Conservation (phyloP, 2,888 invertebrate species). For the Leptothorax acervorum region DNA sequence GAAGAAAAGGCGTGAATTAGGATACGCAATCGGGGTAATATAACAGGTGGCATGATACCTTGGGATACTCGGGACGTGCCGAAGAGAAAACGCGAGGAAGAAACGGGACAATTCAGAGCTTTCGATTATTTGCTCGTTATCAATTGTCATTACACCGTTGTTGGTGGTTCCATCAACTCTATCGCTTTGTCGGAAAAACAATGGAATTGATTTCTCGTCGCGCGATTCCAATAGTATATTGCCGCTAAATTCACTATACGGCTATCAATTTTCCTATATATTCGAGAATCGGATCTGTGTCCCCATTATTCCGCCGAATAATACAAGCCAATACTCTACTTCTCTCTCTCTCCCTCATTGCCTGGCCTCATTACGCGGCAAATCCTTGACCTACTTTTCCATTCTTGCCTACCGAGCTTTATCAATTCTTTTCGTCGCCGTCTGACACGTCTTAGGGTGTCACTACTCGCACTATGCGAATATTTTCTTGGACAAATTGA, state of each 20-base stretch:
- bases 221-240: constrained; percentile 10
- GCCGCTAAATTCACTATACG: background rate
- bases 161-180: background rate
- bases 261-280: constrained; percentile 42
- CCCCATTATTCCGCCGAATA: constrained; percentile 34
- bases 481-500: constrained; percentile 32
- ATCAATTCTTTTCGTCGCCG: constrained; percentile 8
- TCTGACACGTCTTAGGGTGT: constrained; percentile 16
- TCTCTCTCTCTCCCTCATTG: background rate
- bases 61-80: background rate
- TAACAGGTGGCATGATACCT: background rate
- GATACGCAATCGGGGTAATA: background rate
- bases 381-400: constrained; percentile 45
- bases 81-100: background rate
- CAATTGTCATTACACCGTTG: constrained; percentile 20
- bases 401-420: constrained; percentile 27
- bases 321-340: constrained; percentile 42
- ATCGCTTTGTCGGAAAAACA: constrained; percentile 9
- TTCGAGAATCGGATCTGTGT: constrained; percentile 30
- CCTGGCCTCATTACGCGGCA: constrained; percentile 27
- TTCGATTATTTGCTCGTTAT: constrained; percentile 24
- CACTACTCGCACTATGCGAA: constrained; percentile 6
- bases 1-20: background rate
- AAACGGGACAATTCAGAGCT: constrained; percentile 2
- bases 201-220: constrained; percentile 43